phyloP scores from a whole-genome alignment of 2,888 invertebrate species.

The Leucophora obtusa region DNA sequence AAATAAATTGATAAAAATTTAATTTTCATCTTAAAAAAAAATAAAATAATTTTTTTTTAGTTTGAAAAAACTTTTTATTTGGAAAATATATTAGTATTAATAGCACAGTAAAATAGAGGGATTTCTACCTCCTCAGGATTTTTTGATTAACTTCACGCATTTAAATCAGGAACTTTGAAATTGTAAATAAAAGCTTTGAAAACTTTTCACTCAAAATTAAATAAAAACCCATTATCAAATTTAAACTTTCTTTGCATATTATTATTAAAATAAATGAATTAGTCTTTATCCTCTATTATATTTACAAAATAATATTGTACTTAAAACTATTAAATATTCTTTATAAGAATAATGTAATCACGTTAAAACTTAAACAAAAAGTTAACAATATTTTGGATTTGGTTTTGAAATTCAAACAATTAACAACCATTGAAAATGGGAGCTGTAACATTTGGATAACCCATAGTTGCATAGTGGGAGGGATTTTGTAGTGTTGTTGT shows the following conservation, averaged over 20 bases:
- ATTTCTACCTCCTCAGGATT: too few relatives aligned
- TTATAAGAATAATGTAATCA: conserved; percentile 43
- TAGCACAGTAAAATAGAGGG: too few relatives aligned
- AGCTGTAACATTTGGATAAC: conserved; percentile 52
- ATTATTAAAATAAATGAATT: conserved; percentile 5
- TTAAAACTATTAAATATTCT: conserved; percentile 44
- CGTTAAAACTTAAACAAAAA: conserved; percentile 32
- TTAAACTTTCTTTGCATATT: background rate
- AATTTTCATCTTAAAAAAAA: too few relatives aligned
- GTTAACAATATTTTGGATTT: conserved; percentile 3
- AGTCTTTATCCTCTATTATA: conserved; percentile 16
- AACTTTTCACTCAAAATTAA: background rate
- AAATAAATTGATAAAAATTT: too few relatives aligned
- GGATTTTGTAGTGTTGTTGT: background rate
- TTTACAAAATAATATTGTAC: conserved; percentile 26
- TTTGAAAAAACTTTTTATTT: too few relatives aligned
- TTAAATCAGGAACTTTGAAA: too few relatives aligned
- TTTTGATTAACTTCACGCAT: too few relatives aligned
- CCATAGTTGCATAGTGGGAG: conserved; percentile 10
- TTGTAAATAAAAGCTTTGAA: too few relatives aligned
- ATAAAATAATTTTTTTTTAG: too few relatives aligned
- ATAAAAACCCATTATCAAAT: background rate
- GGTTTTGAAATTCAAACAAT: background rate
- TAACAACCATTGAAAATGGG: conserved; percentile 42
- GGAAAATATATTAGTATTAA: too few relatives aligned